phyloP scores from a whole-genome alignment of 2,797 vertebrate species.

The Tolypeutes matacus region DNA sequence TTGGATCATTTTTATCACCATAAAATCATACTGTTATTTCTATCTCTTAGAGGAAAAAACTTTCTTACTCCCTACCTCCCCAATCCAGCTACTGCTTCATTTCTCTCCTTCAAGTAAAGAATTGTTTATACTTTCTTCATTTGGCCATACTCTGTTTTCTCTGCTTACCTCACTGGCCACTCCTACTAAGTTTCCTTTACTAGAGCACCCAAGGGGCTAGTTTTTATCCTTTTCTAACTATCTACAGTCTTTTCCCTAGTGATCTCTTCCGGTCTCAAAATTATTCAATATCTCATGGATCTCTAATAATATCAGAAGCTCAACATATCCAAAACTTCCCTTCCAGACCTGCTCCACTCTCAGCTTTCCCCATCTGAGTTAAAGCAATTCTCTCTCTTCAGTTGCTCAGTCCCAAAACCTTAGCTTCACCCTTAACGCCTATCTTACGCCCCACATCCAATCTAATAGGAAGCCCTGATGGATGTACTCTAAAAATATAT shows the following conservation, averaged over 20 bases:
- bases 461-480: not conserved
- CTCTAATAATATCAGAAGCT: not conserved
- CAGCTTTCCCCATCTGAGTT: not conserved
- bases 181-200: not conserved
- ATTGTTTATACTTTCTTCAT: not conserved
- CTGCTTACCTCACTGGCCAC: not conserved
- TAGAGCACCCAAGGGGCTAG: not conserved
- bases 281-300: not conserved
- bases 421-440: not conserved
- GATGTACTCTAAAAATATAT: conserved; percentile 22
- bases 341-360: not conserved
- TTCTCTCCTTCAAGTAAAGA: conserved; percentile 9
- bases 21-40: not conserved
- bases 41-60: not conserved
- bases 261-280: not conserved
- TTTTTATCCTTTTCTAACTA: not conserved
- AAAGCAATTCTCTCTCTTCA: not conserved
- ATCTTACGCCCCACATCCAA: not conserved
- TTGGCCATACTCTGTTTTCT: not conserved
- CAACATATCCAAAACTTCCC: not conserved
- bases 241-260: not conserved
- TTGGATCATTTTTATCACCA: not conserved
- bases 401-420: not conserved
- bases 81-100: not conserved
- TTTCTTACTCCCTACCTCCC: not conserved